These are phyloP conservation scores for Drosophila mettleri DNA, from an alignment of 2,888 invertebrate species.

Conservation along the genomic window DNA sequence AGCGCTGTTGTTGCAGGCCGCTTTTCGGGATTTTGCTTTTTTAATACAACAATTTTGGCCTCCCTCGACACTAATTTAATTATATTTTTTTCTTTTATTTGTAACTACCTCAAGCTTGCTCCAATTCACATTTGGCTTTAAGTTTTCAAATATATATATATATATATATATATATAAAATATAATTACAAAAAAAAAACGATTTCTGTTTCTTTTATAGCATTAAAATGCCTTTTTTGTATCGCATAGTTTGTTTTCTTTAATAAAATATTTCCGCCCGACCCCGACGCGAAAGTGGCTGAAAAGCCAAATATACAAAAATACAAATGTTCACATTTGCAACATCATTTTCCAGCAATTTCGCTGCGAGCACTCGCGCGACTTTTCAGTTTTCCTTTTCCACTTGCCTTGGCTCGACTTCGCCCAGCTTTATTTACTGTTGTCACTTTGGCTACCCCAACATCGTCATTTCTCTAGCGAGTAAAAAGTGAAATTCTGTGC, in stretches of 20 bases:
- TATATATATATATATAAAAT: not conserved
- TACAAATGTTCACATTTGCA: slow-evolving; percentile 63
- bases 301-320: slow-evolving; percentile 28
- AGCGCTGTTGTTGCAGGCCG: slow-evolving; percentile 30
- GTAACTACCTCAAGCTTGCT: not conserved
- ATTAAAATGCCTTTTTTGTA: not conserved
- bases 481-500: slow-evolving; percentile 57
- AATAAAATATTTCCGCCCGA: slow-evolving; percentile 10
- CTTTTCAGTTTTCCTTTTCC: slow-evolving; percentile 26
- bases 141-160: not conserved
- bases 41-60: slow-evolving; percentile 46
- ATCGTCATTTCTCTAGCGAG: slow-evolving; percentile 29
- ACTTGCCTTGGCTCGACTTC: slow-evolving; percentile 31
- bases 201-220: not conserved
- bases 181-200: not conserved
- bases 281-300: slow-evolving; percentile 17
- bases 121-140: not conserved
- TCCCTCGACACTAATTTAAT: slow-evolving; percentile 59
- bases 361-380: slow-evolving; percentile 38
- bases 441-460: slow-evolving; percentile 46
- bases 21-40: slow-evolving; percentile 34
- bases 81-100: slow-evolving; percentile 45
- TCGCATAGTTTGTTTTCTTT: not conserved
- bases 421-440: slow-evolving; percentile 64
- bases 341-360: slow-evolving; percentile 65